Conservation (phyloP, 2,888 invertebrate genomes). For the Isoperla grammatica region DNA sequence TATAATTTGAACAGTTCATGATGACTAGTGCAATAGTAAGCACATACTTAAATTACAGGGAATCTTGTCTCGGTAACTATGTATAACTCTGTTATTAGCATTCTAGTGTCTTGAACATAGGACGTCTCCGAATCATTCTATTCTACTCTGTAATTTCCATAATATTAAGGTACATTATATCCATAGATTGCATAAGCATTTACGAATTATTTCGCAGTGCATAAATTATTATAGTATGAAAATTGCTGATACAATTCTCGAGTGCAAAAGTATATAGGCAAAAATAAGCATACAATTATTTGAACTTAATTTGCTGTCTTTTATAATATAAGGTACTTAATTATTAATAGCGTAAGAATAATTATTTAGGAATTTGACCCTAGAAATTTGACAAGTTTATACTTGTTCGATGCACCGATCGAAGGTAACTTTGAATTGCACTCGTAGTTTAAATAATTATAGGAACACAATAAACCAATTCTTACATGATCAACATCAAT, state of each 20-base stretch:
- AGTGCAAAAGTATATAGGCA: conserved; percentile 11
- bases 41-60: conserved; percentile 22
- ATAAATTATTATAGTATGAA: conserved; percentile 10
- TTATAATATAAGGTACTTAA: background rate
- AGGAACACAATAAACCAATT: conserved; percentile 26
- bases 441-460: conserved; percentile 21
- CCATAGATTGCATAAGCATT: background rate
- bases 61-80: conserved; percentile 23
- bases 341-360: background rate
- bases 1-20: conserved; percentile 20
- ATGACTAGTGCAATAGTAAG: conserved; percentile 29
- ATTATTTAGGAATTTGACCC: conserved; percentile 9
- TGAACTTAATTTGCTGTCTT: conserved; percentile 6
- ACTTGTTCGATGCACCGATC: conserved; percentile 2
- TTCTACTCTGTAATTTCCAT: conserved; percentile 15
- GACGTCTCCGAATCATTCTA: conserved; percentile 1
- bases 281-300: conserved; percentile 7
- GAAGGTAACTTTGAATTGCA: conserved; percentile 29
- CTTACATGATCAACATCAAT: background rate
- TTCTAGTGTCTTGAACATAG: conserved; percentile 6
- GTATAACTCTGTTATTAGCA: conserved; percentile 16
- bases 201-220: background rate
- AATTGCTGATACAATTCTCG: conserved; percentile 5
- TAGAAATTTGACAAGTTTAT: conserved; percentile 1
- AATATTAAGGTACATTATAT: conserved; percentile 9